phyloP scores from a whole-genome alignment of 2,113 vertebrate species.

The Psittacara wagleri region DNA sequence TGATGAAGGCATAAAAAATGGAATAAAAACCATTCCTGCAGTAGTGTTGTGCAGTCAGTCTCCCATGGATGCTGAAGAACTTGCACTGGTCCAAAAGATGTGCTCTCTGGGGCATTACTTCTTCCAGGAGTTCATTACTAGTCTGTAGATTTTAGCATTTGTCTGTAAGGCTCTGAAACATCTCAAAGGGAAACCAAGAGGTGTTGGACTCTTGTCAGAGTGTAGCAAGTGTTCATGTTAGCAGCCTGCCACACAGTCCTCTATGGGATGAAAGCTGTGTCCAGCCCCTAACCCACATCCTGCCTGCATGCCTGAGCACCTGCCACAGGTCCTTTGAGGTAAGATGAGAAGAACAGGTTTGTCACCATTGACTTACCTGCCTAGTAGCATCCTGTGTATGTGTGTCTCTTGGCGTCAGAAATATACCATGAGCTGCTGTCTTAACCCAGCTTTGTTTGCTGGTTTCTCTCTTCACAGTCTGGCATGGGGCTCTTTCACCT shows the following conservation, averaged over 20 bases:
- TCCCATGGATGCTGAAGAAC: not conserved
- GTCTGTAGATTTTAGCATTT: not conserved
- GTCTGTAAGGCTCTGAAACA: not conserved
- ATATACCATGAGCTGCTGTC: not conserved
- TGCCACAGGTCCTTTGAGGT: not conserved
- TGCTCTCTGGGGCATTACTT: not conserved
- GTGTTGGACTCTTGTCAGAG: not conserved
- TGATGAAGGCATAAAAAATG: not conserved
- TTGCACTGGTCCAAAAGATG: not conserved
- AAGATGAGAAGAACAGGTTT: not conserved
- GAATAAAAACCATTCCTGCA: not conserved
- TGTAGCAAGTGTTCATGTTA: rapidly evolving
- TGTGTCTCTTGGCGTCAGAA: not conserved
- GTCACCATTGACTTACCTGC: not conserved
- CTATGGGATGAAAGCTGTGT: not conserved
- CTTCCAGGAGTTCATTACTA: not conserved
- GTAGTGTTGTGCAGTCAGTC: not conserved
- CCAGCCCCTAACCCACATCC: not conserved
- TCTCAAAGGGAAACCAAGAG: not conserved
- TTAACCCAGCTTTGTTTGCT: constrained; percentile 47
- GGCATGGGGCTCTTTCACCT: constrained; percentile 98
- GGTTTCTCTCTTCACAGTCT: constrained; percentile 79
- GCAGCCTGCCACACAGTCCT: not conserved
- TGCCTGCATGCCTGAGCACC: not conserved
- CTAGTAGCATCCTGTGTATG: not conserved